These are phyloP conservation scores for Epinephelus malabaricus DNA, from an alignment of 2,797 vertebrate genomes.

Conservation along the genomic window DNA sequence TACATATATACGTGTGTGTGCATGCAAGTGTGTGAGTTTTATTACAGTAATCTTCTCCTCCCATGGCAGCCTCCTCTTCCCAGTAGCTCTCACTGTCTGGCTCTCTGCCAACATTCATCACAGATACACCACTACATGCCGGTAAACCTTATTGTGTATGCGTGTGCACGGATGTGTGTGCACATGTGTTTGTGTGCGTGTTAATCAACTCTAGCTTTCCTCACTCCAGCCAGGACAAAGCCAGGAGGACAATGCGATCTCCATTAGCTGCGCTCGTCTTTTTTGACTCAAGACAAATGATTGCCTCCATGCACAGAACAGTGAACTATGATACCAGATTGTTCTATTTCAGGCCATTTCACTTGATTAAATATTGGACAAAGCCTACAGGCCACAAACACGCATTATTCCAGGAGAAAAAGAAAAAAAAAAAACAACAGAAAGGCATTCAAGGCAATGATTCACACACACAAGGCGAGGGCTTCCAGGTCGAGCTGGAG, in stretches of 20 bases:
- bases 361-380: conserved; percentile 72
- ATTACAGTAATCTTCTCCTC: conserved; percentile 52
- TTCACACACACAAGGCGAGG: conserved; percentile 49
- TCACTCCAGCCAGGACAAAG: conserved; percentile 42
- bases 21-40: conserved; percentile 17
- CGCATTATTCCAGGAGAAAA: conserved; percentile 28
- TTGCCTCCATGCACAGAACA: conserved; percentile 47
- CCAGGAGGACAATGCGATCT: conserved; percentile 47
- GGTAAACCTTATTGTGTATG: background rate
- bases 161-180: background rate
- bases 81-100: conserved; percentile 52
- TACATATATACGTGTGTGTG: background rate
- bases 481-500: conserved; percentile 61
- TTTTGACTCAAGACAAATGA: conserved; percentile 69
- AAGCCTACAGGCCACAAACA: conserved; percentile 57
- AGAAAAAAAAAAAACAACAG: background rate
- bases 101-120: conserved; percentile 45
- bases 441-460: conserved; percentile 30
- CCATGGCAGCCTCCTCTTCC: conserved; percentile 37
- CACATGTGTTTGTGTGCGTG: conserved; percentile 1
- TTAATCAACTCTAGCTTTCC: conserved; percentile 54
- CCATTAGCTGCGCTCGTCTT: conserved; percentile 56
- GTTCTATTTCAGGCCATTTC: conserved; percentile 67
- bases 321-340: conserved; percentile 64
- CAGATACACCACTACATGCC: conserved; percentile 28